Percentiles rank a stretch among this genome's conserved stretches.
Conservation (phyloP, 2,113 vertebrate species). For the Notarius lentiginosus region DNA sequence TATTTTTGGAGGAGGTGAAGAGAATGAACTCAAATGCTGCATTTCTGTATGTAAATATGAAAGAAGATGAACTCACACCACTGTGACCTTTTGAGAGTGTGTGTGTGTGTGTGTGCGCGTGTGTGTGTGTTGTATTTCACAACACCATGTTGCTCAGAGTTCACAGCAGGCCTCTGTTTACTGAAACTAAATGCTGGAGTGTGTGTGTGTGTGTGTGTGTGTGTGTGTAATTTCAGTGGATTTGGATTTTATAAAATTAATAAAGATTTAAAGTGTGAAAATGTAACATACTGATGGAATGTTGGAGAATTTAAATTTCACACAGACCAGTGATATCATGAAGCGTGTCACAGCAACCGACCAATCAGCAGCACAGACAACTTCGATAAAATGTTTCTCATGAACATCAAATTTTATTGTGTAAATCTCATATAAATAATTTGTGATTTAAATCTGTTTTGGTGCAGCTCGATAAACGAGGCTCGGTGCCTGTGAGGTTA, state of each 20-base stretch:
- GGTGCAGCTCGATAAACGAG: not conserved
- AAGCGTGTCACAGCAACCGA: not conserved
- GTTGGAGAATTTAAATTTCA: too few species aligned
- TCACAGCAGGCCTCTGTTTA: not conserved
- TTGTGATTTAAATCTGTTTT: not conserved
- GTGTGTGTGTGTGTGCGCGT: not conserved
- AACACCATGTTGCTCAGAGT: not conserved
- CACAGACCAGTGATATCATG: not conserved
- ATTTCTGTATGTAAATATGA: constrained; percentile 8
- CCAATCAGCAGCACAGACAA: not conserved
- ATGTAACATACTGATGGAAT: not conserved
- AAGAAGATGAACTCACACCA: not conserved
- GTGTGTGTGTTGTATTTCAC: constrained; percentile 1
- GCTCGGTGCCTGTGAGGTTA: not conserved
- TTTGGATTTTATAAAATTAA: not conserved
- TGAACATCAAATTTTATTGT: not conserved
- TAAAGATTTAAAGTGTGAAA: not conserved
- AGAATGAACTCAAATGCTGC: not conserved
- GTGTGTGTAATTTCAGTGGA: not conserved
- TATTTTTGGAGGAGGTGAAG: not conserved
- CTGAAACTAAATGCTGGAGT: not conserved
- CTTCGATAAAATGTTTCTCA: not conserved
- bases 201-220: not conserved
- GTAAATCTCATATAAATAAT: not conserved
- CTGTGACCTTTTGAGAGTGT: not conserved